phyloP scores from a whole-genome alignment of 2,888 invertebrate species.

The Sisyra nigra region DNA sequence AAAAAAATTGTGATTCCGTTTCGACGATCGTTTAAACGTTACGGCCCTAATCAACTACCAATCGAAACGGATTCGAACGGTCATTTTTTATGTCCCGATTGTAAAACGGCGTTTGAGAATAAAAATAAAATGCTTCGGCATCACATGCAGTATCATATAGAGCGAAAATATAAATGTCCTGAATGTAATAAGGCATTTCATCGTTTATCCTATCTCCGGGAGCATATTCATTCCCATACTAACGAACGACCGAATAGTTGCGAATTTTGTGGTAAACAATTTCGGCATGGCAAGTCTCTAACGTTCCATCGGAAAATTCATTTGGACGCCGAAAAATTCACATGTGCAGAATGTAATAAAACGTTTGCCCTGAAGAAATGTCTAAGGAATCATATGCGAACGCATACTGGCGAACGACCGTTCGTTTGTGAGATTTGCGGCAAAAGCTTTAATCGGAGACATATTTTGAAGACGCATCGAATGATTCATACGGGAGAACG shows the following conservation, averaged over 20 bases:
- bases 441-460: slow-evolving; percentile 6
- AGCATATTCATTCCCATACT: slow-evolving; percentile 4
- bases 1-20: no score
- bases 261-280: slow-evolving; percentile 8
- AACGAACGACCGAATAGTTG: slow-evolving; percentile 5
- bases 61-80: no score
- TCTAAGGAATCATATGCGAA: slow-evolving; percentile 7
- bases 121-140: no score
- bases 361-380: slow-evolving; percentile 7
- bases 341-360: slow-evolving; percentile 1
- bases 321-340: slow-evolving; percentile 1
- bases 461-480: slow-evolving; percentile 6
- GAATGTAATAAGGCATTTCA: no score
- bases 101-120: no score
- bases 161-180: no score
- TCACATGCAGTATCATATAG: no score
- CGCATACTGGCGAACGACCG: slow-evolving; percentile 7
- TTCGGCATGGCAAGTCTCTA: neutral
- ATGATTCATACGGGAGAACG: slow-evolving; percentile 8
- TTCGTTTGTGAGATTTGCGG: slow-evolving; percentile 8
- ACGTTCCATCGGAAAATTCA: slow-evolving; percentile 5
- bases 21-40: no score
- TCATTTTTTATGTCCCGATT: no score
- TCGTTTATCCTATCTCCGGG: neutral
- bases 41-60: no score